Evolutionary conservation across 1,140 invertebrate genomes (phyloP), one percentile per base, ranked within the genome.

Genomic region (Philopotamus ludificatus): DNA sequence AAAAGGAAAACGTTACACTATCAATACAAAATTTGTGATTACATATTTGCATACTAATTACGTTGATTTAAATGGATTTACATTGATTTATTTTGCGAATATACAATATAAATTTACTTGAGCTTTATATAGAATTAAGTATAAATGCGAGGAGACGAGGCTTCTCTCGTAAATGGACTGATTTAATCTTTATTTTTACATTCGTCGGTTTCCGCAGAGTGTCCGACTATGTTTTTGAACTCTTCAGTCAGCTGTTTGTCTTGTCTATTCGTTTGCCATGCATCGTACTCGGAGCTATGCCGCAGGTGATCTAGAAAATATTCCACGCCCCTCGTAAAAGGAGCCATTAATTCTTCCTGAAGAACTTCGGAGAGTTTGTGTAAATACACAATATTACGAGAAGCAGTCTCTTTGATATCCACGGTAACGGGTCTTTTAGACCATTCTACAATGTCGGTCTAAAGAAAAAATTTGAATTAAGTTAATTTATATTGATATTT

Each of bases 181-280:
- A n/a, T n/a, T n/a, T n/a, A n/a, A n/a, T n/a, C n/a, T n/a, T n/a
- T n/a, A n/a, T n/a, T n/a, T n/a, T n/a, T n/a, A n/a, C n/a, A n/a
- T n/a, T n/a, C n/a, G n/a, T n/a, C n/a, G n/a, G n/a, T n/a, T n/a
- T n/a, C n/a, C n/a, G n/a, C n/a, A n/a, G n/a, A n/a, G n/a, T n/a
- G 28, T 34, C 79, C 77, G 63, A 80, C 77, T 63, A 75, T 75
- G 74, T 71, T 77, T 67, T 75, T 77, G 66, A 79, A 81, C 63
- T 78, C 77, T 71, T 81, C 76, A 69, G 79, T 76, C 71, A 76
- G 23, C 54, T 80, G 75, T 58, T 75, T 71, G 45, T 75, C 72
- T 67, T 80, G 79, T 50, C 76, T 73, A 66, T 77, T 74, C 8
- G 78, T 71, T 66, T 79, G 76, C 79, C 79, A 81, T 47, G 79